These are phyloP conservation scores for Doryteuthis pealeii DNA, from an alignment of 1,140 invertebrate species.

Conservation along the genomic window DNA sequence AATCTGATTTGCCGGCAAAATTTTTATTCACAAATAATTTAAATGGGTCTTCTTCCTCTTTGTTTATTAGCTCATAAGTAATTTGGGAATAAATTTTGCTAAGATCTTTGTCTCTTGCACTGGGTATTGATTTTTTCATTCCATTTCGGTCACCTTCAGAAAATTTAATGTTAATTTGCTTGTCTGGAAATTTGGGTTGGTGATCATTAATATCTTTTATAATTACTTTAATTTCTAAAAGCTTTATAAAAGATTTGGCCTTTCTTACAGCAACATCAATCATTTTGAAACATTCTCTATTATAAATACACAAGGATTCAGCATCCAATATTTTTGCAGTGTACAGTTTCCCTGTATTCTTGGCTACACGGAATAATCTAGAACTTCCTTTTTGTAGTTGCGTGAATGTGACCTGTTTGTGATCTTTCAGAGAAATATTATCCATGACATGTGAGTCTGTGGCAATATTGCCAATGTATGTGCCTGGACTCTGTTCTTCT, in stretches of 20 bases:
- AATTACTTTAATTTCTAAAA: constrained; percentile 23
- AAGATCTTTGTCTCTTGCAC: constrained; percentile 23
- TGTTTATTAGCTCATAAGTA: not conserved
- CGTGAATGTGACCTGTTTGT: not conserved
- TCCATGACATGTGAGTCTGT: constrained; percentile 12
- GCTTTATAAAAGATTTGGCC: not conserved
- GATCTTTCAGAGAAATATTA: not conserved
- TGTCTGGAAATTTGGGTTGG: constrained; percentile 41
- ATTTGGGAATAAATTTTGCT: not conserved
- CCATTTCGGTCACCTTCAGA: constrained; percentile 36
- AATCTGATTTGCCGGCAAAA: constrained; percentile 38
- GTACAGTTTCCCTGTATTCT: not conserved
- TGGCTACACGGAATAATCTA: not conserved
- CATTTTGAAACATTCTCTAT: constrained; percentile 23
- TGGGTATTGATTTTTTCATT: constrained; percentile 13
- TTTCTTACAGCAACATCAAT: constrained; percentile 20
- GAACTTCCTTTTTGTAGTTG: not conserved
- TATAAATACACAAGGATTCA: constrained; percentile 36
- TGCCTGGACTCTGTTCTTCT: constrained; percentile 19
- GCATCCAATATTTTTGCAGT: constrained; percentile 2
- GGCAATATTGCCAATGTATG: constrained; percentile 26
- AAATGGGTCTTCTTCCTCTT: constrained; percentile 54
- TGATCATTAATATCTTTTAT: constrained; percentile 54
- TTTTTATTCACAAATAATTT: constrained; percentile 28
- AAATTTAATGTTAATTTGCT: constrained; percentile 33